Evolutionary conservation across 1,140 invertebrate genomes (phyloP).

Genomic region (Globodera rostochiensis): DNA sequence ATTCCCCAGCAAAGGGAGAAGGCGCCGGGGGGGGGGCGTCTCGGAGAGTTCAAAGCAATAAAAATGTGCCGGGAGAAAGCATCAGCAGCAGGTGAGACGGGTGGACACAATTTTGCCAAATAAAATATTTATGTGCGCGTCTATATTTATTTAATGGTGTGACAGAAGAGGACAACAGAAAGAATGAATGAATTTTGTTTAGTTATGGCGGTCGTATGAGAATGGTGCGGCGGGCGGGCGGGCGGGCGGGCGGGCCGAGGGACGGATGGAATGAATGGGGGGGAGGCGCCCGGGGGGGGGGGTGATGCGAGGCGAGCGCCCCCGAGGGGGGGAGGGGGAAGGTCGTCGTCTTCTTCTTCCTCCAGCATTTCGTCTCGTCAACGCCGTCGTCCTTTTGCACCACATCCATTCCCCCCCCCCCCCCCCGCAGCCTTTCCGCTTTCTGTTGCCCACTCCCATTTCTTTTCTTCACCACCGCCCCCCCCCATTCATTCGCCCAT

Average conservation of each 20-base stretch:
- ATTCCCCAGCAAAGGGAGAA: background rate
- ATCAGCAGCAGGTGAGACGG: background rate
- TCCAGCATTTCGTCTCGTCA: too few species aligned
- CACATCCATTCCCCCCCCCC: background rate
- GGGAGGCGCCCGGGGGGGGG: background rate
- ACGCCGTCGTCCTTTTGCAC: background rate
- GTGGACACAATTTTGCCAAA: background rate
- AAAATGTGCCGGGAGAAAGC: background rate
- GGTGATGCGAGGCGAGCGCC: too few species aligned
- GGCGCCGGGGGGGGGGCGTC: background rate
- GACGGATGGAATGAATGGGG: background rate
- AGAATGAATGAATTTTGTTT: constrained; percentile 13
- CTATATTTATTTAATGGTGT: background rate
- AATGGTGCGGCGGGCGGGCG: background rate
- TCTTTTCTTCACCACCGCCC: background rate
- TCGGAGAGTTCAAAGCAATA: background rate
- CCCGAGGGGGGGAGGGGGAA: too few species aligned
- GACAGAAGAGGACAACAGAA: background rate
- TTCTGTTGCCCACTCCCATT: background rate
- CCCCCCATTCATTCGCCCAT: background rate
- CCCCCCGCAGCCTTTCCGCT: too few species aligned
- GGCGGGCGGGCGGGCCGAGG: background rate
- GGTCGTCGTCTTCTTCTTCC: background rate
- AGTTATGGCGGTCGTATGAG: background rate
- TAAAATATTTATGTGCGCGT: background rate